phyloP scores from a whole-genome alignment of 2,113 vertebrate species.

The Tragulus kanchil region DNA sequence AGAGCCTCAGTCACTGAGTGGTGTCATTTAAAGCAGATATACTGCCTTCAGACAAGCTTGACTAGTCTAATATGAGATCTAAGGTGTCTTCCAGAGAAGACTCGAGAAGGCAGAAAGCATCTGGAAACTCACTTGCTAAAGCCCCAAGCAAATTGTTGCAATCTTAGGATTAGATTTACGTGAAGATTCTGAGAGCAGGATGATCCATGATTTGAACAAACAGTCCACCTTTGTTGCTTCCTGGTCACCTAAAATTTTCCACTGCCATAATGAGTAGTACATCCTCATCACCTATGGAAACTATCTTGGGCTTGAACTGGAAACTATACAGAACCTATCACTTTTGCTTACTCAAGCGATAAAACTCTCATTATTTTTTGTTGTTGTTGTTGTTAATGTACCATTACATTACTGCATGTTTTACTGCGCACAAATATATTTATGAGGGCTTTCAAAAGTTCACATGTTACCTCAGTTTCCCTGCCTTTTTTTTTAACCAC shows the following conservation, averaged over 20 bases:
- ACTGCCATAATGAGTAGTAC: neutral
- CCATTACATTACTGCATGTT: neutral
- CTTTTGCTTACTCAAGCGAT: constrained; percentile 42
- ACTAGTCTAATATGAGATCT: constrained; percentile 42
- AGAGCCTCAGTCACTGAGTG: neutral
- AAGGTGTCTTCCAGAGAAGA: constrained; percentile 8
- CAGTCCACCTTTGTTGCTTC: neutral
- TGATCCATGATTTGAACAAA: neutral
- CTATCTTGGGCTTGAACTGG: constrained; percentile 16
- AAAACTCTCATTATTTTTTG: constrained; percentile 19
- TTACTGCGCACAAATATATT: constrained; percentile 10
- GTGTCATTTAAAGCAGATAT: constrained; percentile 12
- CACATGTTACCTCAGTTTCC: neutral
- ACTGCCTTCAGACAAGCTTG: constrained; percentile 1
- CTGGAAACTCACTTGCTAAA: constrained; percentile 37
- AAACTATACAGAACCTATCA: neutral
- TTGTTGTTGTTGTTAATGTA: neutral
- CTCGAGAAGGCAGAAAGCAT: neutral
- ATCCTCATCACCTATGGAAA: constrained; percentile 31
- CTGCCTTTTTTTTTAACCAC: neutral
- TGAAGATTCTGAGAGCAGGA: neutral
- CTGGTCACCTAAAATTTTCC: neutral
- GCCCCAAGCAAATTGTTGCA: neutral
- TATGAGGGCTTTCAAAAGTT: constrained; percentile 42
- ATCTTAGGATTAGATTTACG: constrained; percentile 25